phyloP scores from a whole-genome alignment of 2,888 invertebrate species.

The Uropetala carovei region DNA sequence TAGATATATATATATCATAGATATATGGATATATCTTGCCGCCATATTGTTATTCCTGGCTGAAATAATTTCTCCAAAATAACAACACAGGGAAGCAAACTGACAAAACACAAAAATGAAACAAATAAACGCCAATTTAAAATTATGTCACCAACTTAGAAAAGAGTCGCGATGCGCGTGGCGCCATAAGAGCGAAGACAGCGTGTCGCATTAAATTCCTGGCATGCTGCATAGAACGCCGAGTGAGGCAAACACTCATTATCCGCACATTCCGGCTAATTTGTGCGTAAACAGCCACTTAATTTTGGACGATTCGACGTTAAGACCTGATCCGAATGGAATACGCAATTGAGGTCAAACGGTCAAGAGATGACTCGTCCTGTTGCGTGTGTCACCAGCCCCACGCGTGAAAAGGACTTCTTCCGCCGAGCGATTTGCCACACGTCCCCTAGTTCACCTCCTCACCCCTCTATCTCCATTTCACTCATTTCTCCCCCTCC shows the following conservation, averaged over 20 bases:
- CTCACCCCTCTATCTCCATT: neutral
- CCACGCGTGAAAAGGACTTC: neutral
- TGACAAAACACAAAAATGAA: no score
- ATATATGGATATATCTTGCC: no score
- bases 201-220: constrained; percentile 3
- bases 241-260: constrained; percentile 28
- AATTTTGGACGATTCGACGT: constrained; percentile 4
- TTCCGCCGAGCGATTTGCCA: neutral
- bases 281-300: constrained; percentile 13
- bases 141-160: no score
- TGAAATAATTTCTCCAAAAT: no score
- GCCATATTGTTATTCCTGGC: no score
- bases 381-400: neutral
- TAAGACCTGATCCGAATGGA: constrained; percentile 23
- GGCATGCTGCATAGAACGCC: neutral
- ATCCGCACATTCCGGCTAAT: constrained; percentile 14
- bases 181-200: neutral
- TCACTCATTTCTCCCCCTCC: no score
- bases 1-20: no score
- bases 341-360: neutral
- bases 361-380: constrained; percentile 14
- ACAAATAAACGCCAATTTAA: no score
- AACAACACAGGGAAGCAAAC: no score
- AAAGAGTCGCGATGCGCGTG: neutral
- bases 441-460: neutral